A percentile compares a stretch with the other conserved stretches of the same genome.
phyloP scores from a whole-genome alignment of 2,113 vertebrate species.

The Atrichornis clamosus region DNA sequence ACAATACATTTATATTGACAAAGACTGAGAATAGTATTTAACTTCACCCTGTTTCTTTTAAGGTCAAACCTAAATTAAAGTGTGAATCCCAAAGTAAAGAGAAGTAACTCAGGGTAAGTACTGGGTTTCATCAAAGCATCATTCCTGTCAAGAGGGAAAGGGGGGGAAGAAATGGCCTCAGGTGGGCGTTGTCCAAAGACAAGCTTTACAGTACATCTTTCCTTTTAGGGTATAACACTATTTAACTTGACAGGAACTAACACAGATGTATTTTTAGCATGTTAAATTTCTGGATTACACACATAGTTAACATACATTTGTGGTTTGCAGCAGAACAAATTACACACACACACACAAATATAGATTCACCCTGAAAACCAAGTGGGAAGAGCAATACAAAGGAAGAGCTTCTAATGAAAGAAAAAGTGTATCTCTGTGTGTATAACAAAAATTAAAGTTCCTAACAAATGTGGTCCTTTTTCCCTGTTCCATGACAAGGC shows the following conservation, averaged over 20 bases:
- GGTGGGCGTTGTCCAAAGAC: conserved; percentile 3
- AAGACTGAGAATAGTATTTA: not conserved
- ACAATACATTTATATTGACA: not conserved
- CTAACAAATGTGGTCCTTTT: not conserved
- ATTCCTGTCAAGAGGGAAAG: not conserved
- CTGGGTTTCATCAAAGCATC: not conserved
- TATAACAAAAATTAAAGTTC: not conserved
- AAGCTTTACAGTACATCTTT: not conserved
- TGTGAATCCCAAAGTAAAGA: not conserved
- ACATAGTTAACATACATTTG: conserved; percentile 37
- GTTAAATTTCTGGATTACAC: conserved; percentile 17
- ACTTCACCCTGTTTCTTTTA: not conserved
- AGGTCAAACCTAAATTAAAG: not conserved
- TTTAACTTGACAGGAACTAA: conserved; percentile 38
- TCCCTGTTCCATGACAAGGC: not conserved
- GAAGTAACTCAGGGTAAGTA: not conserved
- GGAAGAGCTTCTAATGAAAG: not conserved
- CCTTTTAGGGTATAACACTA: conserved; percentile 64
- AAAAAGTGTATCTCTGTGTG: not conserved
- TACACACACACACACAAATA: not conserved
- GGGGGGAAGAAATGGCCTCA: not conserved
- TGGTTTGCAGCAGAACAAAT: not conserved
- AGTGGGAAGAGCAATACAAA: not conserved
- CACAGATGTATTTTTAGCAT: conserved; percentile 54
- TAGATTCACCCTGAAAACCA: not conserved